Evolutionary conservation across 2,113 vertebrate genomes (phyloP).

Genomic region (Varanus salvator): DNA sequence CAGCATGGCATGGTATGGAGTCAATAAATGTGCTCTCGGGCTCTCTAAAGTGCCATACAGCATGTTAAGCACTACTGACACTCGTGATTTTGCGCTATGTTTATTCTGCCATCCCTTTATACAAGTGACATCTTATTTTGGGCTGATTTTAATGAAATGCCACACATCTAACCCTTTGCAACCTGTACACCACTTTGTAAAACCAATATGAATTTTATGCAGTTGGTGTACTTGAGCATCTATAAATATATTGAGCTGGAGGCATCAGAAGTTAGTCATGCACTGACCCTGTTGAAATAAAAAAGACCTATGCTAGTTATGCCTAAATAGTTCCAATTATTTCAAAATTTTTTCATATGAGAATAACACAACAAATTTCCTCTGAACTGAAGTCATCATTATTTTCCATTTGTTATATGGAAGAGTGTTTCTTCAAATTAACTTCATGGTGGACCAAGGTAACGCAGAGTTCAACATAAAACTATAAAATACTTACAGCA

Average conservation of each 20-base stretch:
- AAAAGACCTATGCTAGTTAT: background rate
- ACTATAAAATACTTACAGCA: slow-evolving; percentile 80
- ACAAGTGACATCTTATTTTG: background rate
- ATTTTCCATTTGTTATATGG: background rate
- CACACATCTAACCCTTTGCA: background rate
- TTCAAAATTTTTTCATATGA: background rate
- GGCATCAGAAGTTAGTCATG: background rate
- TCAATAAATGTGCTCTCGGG: no score
- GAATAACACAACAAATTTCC: background rate
- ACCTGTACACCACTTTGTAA: background rate
- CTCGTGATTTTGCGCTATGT: background rate
- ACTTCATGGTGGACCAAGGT: background rate
- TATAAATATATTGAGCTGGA: background rate
- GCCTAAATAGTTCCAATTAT: background rate
- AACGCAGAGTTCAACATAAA: background rate
- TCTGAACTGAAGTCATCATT: background rate
- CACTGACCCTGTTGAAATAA: background rate
- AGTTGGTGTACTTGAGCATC: background rate
- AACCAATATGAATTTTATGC: background rate
- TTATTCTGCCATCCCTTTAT: background rate
- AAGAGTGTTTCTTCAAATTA: background rate
- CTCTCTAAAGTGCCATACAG: background rate
- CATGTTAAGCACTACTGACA: background rate
- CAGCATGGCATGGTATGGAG: no score
- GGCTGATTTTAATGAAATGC: background rate